Evolutionary conservation across 2,113 vertebrate species (phyloP).

Genomic region (Nannobrachium achirus): DNA sequence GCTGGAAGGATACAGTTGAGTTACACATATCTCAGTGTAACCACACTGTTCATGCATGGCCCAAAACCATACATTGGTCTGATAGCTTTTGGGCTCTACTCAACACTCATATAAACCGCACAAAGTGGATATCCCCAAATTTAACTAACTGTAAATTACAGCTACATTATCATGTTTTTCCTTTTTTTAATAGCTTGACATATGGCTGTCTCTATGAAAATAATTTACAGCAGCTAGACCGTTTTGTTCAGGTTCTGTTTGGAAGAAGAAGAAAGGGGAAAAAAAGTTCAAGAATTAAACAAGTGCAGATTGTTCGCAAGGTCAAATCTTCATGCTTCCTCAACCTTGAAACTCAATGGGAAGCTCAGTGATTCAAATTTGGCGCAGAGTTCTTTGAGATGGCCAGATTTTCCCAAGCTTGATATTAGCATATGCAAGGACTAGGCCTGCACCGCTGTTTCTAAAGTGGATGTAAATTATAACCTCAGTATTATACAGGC

Average conservation of each 20-base stretch:
- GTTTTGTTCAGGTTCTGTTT: too few relatives aligned
- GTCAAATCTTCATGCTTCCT: conserved; percentile 69
- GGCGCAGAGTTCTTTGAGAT: conserved; percentile 65
- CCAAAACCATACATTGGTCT: too few relatives aligned
- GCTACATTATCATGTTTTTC: too few relatives aligned
- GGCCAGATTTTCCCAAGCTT: conserved; percentile 77
- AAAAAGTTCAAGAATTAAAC: conserved; percentile 52
- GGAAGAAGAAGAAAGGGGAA: too few relatives aligned
- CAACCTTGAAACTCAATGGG: conserved; percentile 70
- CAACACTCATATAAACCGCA: neutral
- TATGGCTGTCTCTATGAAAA: too few relatives aligned
- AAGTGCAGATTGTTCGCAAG: conserved; percentile 70
- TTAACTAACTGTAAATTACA: too few relatives aligned
- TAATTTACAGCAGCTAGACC: too few relatives aligned
- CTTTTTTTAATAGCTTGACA: too few relatives aligned
- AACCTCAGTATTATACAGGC: conserved; percentile 78
- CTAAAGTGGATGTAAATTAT: conserved; percentile 84
- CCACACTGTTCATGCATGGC: too few relatives aligned
- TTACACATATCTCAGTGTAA: too few relatives aligned
- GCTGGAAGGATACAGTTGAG: too few relatives aligned
- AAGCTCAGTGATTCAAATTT: conserved; percentile 75
- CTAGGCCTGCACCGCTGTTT: conserved; percentile 70
- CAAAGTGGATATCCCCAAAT: too few relatives aligned
- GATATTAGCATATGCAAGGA: conserved; percentile 77
- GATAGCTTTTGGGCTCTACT: neutral